Base-by-base conservation (phyloP, 2,113 vertebrate genomes). In the Cephalopterus ornatus region DNA sequence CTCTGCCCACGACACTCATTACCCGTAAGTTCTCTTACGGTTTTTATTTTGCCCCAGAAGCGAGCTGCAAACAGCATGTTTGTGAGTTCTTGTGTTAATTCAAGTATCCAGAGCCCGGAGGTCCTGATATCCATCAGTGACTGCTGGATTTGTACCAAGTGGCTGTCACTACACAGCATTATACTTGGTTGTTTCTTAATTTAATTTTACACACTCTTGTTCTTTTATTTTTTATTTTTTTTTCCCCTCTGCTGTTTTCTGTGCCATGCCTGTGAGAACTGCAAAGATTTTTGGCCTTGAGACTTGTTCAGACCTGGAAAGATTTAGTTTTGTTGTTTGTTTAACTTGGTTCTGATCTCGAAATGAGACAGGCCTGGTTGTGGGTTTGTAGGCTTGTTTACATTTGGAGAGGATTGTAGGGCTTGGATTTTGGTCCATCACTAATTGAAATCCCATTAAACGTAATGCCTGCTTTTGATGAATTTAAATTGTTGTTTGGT, bases 381-480 rank as follows among this genome's bases (percentile, higher is more conserved):
- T 79, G 86, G 75, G 37, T 92, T 85, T 92, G 56, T 44, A 53
- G 73, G 30, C 41, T 93, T 92, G 73, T 76, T 93, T 84, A 47
- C 58, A 30, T 92, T 78, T 86, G 71, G 79, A 95, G 79, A 65
- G 76, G 83, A 87, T 94, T 85, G 65, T 33, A 39, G 61, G 47
- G 28, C 62, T 95, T 95, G 86, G 80, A 42, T 82, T 94, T 86
- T 35, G 56, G 80, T 89, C 91, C 65, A 32, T 89, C 23, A 4
- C 80, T 89, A 95, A 97, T 75, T 94, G 86, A 78, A 93, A 95
- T 96, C 92, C 71, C 53, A 62, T 92, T 94, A 93, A 78, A 89
- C 39, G 35, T 82, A 78, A 89, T 88, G 81, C 89, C 52, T 93
- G 28, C 52, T 92, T 95, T 91, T 95, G 83, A 95, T 92, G 61